These are phyloP conservation scores for Halocynthia roretzi DNA, from an alignment of 23 tunicate genomes.

Conservation along the genomic window DNA sequence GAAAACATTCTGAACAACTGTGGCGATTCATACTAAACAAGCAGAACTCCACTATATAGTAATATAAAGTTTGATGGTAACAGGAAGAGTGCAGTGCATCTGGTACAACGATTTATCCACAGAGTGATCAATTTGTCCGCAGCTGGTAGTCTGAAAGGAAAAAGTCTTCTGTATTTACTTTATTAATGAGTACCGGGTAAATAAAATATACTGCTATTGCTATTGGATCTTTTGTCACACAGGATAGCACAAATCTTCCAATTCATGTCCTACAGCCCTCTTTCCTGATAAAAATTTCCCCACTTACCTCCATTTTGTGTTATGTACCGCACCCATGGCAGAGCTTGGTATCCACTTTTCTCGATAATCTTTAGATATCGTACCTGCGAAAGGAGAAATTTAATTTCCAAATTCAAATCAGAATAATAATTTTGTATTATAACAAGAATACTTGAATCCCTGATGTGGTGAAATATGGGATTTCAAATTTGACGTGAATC, in stretches of 20 bases:
- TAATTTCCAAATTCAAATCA: background rate
- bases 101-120: too few relatives aligned
- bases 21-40: too few relatives aligned
- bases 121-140: conserved; percentile 32
- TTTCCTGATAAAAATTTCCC: background rate
- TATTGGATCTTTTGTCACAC: background rate
- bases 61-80: too few relatives aligned
- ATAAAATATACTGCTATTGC: background rate
- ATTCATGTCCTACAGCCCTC: background rate
- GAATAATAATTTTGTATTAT: background rate
- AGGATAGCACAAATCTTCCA: background rate
- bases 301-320: conserved; percentile 93
- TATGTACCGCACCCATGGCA: conserved; percentile 97
- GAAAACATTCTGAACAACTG: too few relatives aligned
- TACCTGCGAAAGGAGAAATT: conserved; percentile 34
- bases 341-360: conserved; percentile 92
- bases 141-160: conserved; percentile 33
- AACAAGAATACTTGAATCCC: conserved; percentile 68
- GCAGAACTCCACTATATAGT: too few relatives aligned
- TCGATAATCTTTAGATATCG: conserved; percentile 92
- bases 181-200: background rate
- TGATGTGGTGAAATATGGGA: conserved; percentile 89
- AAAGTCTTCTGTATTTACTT: background rate
- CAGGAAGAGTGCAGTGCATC: too few relatives aligned
- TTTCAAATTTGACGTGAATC: conserved; percentile 88